Evolutionary conservation across 2,113 vertebrate species (phyloP), one percentile per base, ranked within the genome.

Genomic region (Willisornis vidua): DNA sequence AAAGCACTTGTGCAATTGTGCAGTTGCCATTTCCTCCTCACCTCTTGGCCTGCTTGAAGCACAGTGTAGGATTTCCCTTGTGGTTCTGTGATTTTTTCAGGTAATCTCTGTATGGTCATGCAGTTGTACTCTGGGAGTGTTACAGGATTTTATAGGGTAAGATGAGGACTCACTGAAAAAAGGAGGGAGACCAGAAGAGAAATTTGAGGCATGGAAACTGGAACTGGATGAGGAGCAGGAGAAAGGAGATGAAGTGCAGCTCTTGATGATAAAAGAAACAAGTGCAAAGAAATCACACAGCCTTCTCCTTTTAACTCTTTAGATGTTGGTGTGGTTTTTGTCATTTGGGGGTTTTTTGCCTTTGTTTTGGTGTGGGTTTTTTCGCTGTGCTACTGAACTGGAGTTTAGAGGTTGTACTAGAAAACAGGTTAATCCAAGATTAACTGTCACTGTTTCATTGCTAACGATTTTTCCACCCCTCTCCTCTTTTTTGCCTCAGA

Each of bases 311-410:
- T 80, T 58, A 84, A 49, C 26, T 79, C 12, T 46, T 3, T 18
- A 25, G 37, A 4, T 17, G 29, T 51, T 73, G 19, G 6, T 66
- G 13, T 55, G n/a, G 4, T 41, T 55, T 62, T 82, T 54, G 28
- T 29, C 0, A 26, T 43, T 79, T 63, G 3, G 12, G 5, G 1
- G 7, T 6, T 0, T 1, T 18, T n/a, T 31, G 4, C 2, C 4
- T 79, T 79, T 72, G 29, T 35, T 68, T 54, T 72, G 19, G 5
- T 66, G 4, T 31, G 31, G 1, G 0, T 37, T 59, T 71, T 55
- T 43, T 43, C 8, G 35, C 9, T 73, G 19, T 88, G 73, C 23
- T 37, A 18, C 59, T 91, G 54, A 96, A 45, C 49, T 77, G 46
- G 35, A 58, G 23, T 86, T 80, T 39, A 55, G 10, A 88, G 54